Conservation (phyloP, 2,888 invertebrate genomes). For the Drosophila paramelanica region DNA sequence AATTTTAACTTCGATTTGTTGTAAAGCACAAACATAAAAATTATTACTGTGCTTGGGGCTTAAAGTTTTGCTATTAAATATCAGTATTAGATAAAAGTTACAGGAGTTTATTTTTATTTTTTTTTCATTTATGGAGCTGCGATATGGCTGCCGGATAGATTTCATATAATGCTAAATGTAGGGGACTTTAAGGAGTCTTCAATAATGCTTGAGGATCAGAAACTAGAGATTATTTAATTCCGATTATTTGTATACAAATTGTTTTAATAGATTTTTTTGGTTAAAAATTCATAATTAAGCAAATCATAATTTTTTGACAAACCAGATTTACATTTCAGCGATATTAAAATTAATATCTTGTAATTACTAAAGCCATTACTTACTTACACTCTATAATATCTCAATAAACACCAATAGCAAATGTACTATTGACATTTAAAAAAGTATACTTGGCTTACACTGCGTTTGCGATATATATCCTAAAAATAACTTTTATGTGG, state of each 20-base stretch:
- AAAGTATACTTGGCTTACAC: not conserved
- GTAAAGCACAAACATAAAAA: constrained; percentile 6
- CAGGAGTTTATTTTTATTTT: not conserved
- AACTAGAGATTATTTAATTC: too few relatives aligned
- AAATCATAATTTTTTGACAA: too few relatives aligned
- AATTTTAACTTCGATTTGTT: constrained; percentile 9
- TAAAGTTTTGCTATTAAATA: not conserved
- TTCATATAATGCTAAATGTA: not conserved
- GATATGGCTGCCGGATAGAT: not conserved
- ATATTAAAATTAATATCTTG: not conserved
- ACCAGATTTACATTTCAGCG: not conserved
- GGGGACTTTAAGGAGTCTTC: not conserved
- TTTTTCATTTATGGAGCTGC: not conserved
- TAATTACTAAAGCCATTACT: not conserved
- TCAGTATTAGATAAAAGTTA: not conserved
- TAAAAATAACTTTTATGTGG: constrained; percentile 15
- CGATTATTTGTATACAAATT: too few relatives aligned
- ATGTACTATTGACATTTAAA: not conserved
- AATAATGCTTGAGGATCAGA: too few relatives aligned
- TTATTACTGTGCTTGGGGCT: not conserved
- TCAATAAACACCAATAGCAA: not conserved
- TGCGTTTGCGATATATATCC: constrained; percentile 18
- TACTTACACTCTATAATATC: not conserved
- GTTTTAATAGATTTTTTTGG: too few relatives aligned
- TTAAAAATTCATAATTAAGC: too few relatives aligned